Base-by-base conservation (phyloP, 1,140 invertebrate species). In the Bombus fervidus region DNA sequence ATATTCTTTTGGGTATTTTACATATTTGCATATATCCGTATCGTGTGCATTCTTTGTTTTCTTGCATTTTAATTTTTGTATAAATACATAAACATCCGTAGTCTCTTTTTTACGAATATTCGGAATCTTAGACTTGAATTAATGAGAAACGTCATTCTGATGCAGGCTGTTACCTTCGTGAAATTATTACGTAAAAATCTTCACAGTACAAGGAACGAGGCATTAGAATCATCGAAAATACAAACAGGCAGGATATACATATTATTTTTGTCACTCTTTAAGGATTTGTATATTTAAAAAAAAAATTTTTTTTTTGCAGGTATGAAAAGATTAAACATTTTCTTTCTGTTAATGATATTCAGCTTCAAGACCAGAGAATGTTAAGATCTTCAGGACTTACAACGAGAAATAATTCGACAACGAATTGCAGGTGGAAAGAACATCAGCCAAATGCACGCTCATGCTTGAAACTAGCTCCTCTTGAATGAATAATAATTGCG, bases 401-500 rank as follows among this genome's bases (percentile, higher is more conserved):
- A 43, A 68, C 34, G 28, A 37, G 15, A 39, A 80, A 13, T n/a
- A 53, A n/a, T 28, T 76, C 41, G 12, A 15, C 43, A 47, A 79
- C 25, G 31, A 53, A 22, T 43, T 47, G 6, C 31, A 25, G 62
- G 43, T 43, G 53, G 18, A 73, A 93, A 91, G 89, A 93, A 93
- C 88, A 94, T 87, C 81, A 84, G 89, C 92, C 93, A 93, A 93
- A 94, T 94, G 93, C 93, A 93, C 90, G 80, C 90, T 90, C 93
- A 92, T 94, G 91, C 90, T 94, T 93, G 93, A 93, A 92, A 89
- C 75, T 66, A 78, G 76, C 83, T 71, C 78, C 81, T 72, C 92
- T 94, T 94, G 94, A 95, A 95, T 95, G 94, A 95, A 95, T 95
- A 95, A 95, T 93, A 95, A 92, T 91, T 72, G 71, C 28, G n/a